These are phyloP conservation scores for Salminus brasiliensis DNA, from an alignment of 2,113 vertebrate species.

Conservation along the genomic window DNA sequence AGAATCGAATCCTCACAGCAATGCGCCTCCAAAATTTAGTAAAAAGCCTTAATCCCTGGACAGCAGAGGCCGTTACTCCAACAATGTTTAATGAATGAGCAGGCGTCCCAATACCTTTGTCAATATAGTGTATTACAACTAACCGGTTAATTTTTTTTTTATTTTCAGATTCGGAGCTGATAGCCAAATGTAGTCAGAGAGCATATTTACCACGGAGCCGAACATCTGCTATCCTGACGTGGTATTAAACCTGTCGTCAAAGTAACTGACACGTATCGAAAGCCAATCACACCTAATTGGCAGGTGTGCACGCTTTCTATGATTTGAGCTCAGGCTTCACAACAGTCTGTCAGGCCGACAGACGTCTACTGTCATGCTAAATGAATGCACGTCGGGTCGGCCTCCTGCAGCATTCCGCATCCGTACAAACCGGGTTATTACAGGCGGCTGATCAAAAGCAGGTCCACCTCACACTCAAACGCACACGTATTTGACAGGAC, in stretches of 20 bases:
- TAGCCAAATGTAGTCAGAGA: not conserved
- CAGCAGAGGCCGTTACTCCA: no score
- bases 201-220: constrained; percentile 19
- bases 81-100: no score
- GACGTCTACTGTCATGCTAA: constrained; percentile 48
- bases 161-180: no score
- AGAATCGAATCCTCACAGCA: no score
- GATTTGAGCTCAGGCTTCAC: constrained; percentile 48
- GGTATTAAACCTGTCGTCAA: constrained; percentile 39
- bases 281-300: constrained; percentile 33
- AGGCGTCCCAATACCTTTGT: no score
- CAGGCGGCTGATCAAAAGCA: constrained; percentile 44
- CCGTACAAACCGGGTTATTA: constrained; percentile 45
- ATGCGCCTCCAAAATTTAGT: no score
- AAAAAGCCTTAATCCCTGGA: no score
- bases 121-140: no score
- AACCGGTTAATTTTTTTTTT: no score
- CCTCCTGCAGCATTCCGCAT: constrained; percentile 35
- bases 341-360: constrained; percentile 22
- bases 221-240: constrained; percentile 29
- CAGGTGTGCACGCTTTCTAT: constrained; percentile 39
- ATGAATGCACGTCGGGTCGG: constrained; percentile 29
- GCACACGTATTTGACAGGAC: constrained; percentile 44
- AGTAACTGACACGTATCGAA: constrained; percentile 3
- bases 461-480: constrained; percentile 18